These are phyloP conservation scores for Addax nasomaculatus DNA, from an alignment of 2,113 vertebrate genomes.

Conservation along the genomic window DNA sequence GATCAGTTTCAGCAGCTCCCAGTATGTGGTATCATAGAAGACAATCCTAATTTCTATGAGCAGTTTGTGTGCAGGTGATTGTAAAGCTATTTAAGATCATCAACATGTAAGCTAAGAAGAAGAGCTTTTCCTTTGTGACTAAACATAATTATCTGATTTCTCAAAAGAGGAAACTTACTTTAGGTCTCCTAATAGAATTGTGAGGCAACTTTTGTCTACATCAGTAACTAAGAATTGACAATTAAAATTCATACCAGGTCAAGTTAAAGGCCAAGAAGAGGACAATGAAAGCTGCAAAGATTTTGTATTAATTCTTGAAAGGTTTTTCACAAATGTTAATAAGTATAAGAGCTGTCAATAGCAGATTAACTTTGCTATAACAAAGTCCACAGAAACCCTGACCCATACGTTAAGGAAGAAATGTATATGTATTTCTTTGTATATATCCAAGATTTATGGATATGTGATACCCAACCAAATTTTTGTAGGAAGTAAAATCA, in stretches of 20 bases:
- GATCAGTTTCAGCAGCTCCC: background rate
- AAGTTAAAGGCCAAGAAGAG: background rate
- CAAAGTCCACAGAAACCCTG: background rate
- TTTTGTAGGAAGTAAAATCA: background rate
- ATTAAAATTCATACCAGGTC: background rate
- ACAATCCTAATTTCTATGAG: background rate
- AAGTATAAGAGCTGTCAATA: background rate
- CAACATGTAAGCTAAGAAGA: background rate
- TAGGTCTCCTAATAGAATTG: background rate
- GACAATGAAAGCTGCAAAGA: background rate
- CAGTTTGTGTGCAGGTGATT: background rate
- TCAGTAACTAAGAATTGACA: background rate
- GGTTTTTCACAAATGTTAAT: background rate
- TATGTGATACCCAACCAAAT: background rate
- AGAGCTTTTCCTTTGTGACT: background rate
- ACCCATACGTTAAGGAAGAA: background rate
- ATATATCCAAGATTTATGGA: background rate
- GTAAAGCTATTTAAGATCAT: background rate
- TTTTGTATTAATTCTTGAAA: background rate
- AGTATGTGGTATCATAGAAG: background rate
- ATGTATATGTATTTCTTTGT: background rate
- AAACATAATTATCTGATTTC: conserved; percentile 2
- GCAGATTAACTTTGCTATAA: background rate
- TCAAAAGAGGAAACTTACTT: background rate
- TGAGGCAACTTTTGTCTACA: background rate